These are phyloP conservation scores for Cetonia aurata DNA, from an alignment of 2,888 invertebrate genomes.

Conservation along the genomic window DNA sequence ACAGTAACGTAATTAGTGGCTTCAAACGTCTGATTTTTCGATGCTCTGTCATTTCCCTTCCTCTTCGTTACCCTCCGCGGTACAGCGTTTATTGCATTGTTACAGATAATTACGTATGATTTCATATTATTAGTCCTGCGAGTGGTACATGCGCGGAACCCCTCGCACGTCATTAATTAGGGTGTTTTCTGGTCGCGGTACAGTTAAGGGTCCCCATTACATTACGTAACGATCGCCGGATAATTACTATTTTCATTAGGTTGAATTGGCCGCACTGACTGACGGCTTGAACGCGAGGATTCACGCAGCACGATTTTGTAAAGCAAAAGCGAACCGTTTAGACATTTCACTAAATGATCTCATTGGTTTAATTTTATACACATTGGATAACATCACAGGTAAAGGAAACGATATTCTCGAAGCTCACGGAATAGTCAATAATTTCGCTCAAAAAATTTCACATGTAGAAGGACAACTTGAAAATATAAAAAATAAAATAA, in stretches of 20 bases:
- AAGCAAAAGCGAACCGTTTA: too few species aligned
- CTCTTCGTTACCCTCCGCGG: not conserved
- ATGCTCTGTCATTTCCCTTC: not conserved
- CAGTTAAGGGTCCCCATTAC: not conserved
- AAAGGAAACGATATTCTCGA: too few species aligned
- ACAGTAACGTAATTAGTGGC: not conserved
- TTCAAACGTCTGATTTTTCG: slow-evolving; percentile 7
- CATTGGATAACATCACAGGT: too few species aligned
- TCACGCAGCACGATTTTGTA: too few species aligned
- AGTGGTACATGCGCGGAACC: slow-evolving; percentile 2
- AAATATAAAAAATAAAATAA: too few species aligned
- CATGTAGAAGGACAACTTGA: too few species aligned
- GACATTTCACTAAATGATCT: too few species aligned
- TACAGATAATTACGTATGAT: slow-evolving; percentile 1
- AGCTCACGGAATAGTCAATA: too few species aligned
- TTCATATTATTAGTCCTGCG: not conserved
- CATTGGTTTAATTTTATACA: too few species aligned
- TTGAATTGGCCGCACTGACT: not conserved
- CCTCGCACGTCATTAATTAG: not conserved
- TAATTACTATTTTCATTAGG: slow-evolving; percentile 5
- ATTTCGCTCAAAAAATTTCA: too few species aligned
- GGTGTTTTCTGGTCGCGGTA: slow-evolving; percentile 2
- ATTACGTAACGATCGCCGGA: not conserved
- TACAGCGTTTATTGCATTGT: not conserved
- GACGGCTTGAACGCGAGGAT: too few species aligned